phyloP scores from a whole-genome alignment of 2,888 invertebrate species.

The Oxycera nigricornis region DNA sequence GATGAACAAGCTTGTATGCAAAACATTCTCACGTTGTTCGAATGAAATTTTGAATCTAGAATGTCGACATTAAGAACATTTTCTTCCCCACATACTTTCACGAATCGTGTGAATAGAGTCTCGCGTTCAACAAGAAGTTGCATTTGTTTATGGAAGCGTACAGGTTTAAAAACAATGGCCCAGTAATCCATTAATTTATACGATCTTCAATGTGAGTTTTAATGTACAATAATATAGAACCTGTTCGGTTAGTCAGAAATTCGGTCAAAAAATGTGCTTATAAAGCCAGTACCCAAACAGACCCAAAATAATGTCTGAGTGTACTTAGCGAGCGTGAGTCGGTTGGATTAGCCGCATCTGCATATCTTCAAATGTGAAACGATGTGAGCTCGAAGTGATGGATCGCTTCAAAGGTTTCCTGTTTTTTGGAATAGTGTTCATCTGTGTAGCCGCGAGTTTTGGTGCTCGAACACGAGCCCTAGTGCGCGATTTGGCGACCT shows the following conservation, averaged over 20 bases:
- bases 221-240: background rate
- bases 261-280: conserved; percentile 20
- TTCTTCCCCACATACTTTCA: background rate
- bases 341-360: background rate
- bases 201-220: background rate
- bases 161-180: background rate
- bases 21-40: no score
- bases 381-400: conserved; percentile 13
- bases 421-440: background rate
- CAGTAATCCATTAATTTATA: conserved; percentile 9
- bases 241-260: background rate
- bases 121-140: background rate
- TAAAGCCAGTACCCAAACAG: background rate
- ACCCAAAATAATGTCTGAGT: background rate
- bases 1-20: no score
- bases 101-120: background rate
- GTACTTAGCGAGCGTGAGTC: background rate
- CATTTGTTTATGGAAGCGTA: background rate
- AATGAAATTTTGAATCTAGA: no score
- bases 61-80: no score
- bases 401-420: background rate
- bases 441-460: background rate
- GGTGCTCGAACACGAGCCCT: background rate
- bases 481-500: background rate
- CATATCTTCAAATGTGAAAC: background rate